Conservation (phyloP, 1,140 invertebrate species). For the Sogatella furcifera region DNA sequence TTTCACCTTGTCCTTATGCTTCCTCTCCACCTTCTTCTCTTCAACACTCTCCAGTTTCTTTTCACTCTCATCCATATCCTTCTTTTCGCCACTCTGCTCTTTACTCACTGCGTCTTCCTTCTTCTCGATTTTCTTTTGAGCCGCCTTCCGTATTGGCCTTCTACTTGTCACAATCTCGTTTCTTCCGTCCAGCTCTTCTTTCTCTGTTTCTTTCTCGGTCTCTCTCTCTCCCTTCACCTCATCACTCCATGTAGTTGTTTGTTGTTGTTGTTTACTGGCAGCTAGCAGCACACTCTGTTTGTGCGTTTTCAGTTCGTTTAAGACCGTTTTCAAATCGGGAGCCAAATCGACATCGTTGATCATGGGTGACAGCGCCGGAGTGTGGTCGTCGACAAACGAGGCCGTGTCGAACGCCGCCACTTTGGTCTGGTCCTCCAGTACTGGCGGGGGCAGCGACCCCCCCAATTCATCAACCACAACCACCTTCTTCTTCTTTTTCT, state of each 20-base stretch:
- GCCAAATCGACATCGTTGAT: background rate
- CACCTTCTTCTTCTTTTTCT: constrained; percentile 69
- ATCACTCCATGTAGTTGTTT: too few relatives aligned
- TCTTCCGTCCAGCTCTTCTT: constrained; percentile 11
- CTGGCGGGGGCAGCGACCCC: constrained; percentile 27
- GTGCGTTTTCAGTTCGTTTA: too few relatives aligned
- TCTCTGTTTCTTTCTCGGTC: constrained; percentile 7
- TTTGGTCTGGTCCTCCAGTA: constrained; percentile 28
- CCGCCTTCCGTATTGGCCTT: too few relatives aligned
- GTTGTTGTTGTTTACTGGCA: too few relatives aligned
- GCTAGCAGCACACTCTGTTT: too few relatives aligned
- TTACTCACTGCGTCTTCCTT: constrained; percentile 26
- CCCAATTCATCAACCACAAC: constrained; percentile 6
- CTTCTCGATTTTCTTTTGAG: constrained; percentile 32
- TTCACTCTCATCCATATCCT: constrained; percentile 8
- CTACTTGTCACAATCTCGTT: too few relatives aligned
- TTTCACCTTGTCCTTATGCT: constrained; percentile 25
- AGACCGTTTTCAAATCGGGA: too few relatives aligned
- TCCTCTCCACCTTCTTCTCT: constrained; percentile 23
- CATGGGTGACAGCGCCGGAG: constrained; percentile 32
- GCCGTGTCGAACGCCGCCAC: background rate
- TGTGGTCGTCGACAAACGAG: constrained; percentile 1
- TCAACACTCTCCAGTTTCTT: constrained; percentile 21
- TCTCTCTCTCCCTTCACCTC: constrained; percentile 8
- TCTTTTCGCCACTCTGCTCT: constrained; percentile 10